Evolutionary conservation across 37 sponge, comb jelly and placozoan species (phyloP).

Genomic region (Hexactinellida sp.): DNA sequence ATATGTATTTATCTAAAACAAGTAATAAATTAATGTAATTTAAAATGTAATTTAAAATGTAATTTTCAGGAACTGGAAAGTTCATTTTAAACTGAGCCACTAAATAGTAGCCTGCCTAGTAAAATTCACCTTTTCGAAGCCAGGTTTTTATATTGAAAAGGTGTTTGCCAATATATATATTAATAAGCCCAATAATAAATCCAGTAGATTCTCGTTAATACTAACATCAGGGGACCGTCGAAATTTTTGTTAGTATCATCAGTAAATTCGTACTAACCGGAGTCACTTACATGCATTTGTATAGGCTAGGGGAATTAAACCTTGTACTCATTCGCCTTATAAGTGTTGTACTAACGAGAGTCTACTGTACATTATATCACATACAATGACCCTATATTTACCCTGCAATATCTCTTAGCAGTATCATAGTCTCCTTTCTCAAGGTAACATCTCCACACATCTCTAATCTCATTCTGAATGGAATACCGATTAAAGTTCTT

Average conservation of each 20-base stretch:
- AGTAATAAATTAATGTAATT: not conserved
- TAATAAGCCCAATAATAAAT: not conserved
- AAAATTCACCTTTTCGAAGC: not conserved
- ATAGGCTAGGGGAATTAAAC: too few relatives aligned
- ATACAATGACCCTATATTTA: conserved; percentile 18
- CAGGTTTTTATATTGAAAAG: too few relatives aligned
- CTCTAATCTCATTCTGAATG: conserved; percentile 19
- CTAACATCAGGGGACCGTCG: too few relatives aligned
- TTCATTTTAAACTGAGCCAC: too few relatives aligned
- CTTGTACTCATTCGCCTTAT: too few relatives aligned
- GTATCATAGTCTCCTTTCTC: conserved; percentile 59
- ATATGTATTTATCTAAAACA: not conserved
- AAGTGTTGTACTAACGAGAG: too few relatives aligned
- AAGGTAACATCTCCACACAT: conserved; percentile 82
- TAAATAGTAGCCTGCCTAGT: too few relatives aligned
- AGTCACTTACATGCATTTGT: too few relatives aligned
- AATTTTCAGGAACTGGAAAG: too few relatives aligned
- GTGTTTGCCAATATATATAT: not conserved
- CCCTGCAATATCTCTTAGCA: conserved; percentile 66
- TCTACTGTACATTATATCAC: not conserved
- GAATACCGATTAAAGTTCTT: not conserved
- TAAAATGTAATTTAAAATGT: not conserved
- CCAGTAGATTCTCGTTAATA: not conserved
- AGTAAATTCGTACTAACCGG: too few relatives aligned
- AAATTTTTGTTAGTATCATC: too few relatives aligned